Base-by-base conservation (phyloP, 2,113 vertebrate genomes). In the Nettapus auritus region DNA sequence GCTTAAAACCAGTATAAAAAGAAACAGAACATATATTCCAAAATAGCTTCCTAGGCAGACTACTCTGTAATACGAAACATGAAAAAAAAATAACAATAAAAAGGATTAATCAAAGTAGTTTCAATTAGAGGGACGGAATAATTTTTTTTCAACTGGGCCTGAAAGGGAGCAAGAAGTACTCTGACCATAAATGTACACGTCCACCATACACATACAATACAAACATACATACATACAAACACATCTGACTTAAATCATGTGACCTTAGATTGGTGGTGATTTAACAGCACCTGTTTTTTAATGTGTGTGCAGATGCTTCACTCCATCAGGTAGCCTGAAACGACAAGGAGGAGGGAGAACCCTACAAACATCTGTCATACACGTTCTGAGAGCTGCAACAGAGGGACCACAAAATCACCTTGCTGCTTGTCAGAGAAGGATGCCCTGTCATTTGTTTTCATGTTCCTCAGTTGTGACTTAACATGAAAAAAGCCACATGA, bases 1-100 rank as follows among this genome's bases (percentile, higher is more conserved):
- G 38, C 53, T 89, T 87, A 89, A 90, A 56, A 73, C 78, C 14
- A 59, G 22, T 57, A 52, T 71, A 87, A 89, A 42, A 92, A 89
- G n/a, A 83, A 55, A 0, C 9, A 86, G 63, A 42, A 75, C 87
- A 95, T 20, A 60, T 84, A 89, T 64, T 87, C 71, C 60, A 53
- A 76, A 71, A 62, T 59, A 92, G 40, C 40, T 95, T 94, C 70
- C 22, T 76, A 91, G 44, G 11, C 62, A 94, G 46, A 28, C 48
- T 86, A 28, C 48, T 86, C 53, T 84, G 22, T 69, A 86, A 82
- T 48, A 84, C 4, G 82, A 93, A 88, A 83, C 0, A 83, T 48
- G 8, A 60, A 44, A 75, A 31, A 13, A 57, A 48, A 19, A 34
- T 20, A n/a, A 22, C 3, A 28, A 16, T 25, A 50, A 34, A 73